Conservation (phyloP, 2,797 vertebrate genomes). For the Eidolon dupreanum region DNA sequence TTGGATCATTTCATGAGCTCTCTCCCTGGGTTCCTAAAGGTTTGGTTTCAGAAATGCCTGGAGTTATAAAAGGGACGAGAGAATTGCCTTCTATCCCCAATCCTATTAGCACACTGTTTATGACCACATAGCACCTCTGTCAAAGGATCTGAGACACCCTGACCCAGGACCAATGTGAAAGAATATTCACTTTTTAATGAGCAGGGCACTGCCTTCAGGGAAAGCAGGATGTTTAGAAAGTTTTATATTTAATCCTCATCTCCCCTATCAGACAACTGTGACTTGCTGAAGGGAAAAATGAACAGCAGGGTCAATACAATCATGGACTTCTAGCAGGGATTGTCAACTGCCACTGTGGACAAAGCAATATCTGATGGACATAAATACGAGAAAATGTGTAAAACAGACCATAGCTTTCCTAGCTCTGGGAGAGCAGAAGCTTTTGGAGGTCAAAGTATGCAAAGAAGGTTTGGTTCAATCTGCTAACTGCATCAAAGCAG, state of each 20-base stretch:
- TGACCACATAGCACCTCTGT: neutral
- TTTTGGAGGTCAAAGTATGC: conserved; percentile 7
- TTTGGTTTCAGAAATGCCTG: neutral
- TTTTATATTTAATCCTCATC: neutral
- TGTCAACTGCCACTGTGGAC: neutral
- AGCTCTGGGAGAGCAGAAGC: conserved; percentile 12
- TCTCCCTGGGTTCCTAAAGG: neutral
- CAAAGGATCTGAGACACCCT: conserved; percentile 18
- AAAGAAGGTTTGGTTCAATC: conserved; percentile 3
- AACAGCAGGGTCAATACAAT: neutral
- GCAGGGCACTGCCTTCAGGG: neutral
- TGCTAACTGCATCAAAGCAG: conserved; percentile 3
- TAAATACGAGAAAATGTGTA: neutral
- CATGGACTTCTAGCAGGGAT: neutral
- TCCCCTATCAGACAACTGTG: neutral
- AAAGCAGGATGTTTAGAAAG: neutral
- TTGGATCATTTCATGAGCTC: neutral
- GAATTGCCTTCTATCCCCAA: neutral
- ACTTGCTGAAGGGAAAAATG: neutral
- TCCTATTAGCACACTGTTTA: neutral
- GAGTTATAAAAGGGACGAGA: conserved; percentile 24
- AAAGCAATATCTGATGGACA: neutral
- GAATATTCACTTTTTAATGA: neutral
- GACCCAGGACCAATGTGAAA: neutral
- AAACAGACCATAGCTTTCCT: neutral